Evolutionary conservation across 2,797 vertebrate genomes (phyloP).

Genomic region (Threskiornis aethiopicus): DNA sequence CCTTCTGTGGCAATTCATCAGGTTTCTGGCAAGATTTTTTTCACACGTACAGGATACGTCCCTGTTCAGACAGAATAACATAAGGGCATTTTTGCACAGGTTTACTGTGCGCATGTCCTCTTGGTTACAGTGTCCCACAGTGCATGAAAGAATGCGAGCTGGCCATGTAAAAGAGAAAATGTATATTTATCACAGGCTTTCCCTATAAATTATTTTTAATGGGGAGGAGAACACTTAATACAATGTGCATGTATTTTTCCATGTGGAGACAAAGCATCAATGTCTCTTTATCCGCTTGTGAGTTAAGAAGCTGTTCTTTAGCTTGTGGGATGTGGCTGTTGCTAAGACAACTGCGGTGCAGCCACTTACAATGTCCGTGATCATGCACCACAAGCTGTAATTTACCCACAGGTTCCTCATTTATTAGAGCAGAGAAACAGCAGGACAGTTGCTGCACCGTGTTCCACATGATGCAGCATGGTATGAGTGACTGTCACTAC

Average conservation of each 20-base stretch:
- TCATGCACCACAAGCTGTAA: slow-evolving; percentile 19
- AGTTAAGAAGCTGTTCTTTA: slow-evolving; percentile 13
- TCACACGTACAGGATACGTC: fast-evolving
- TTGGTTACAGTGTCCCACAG: not conserved
- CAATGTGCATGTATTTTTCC: not conserved
- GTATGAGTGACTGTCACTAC: not conserved
- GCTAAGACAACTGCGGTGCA: slow-evolving; percentile 61
- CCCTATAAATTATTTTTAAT: not conserved
- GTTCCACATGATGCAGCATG: not conserved
- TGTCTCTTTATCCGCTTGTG: not conserved
- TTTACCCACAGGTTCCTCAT: slow-evolving; percentile 36
- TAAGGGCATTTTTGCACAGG: not conserved
- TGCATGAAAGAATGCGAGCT: not conserved
- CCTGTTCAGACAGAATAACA: not conserved
- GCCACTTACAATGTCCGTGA: not conserved
- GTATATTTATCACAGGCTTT: not conserved
- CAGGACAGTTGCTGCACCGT: not conserved
- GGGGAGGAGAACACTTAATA: not conserved
- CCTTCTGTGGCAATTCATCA: not conserved
- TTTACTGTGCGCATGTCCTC: not conserved
- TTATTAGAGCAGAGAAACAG: not conserved
- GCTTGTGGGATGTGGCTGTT: slow-evolving; percentile 45
- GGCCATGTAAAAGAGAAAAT: not conserved
- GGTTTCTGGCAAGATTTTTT: not conserved
- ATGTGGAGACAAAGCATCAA: slow-evolving; percentile 7